Base-by-base conservation (phyloP, 2,797 vertebrate species). In the Enteromius afrohamiltoni region DNA sequence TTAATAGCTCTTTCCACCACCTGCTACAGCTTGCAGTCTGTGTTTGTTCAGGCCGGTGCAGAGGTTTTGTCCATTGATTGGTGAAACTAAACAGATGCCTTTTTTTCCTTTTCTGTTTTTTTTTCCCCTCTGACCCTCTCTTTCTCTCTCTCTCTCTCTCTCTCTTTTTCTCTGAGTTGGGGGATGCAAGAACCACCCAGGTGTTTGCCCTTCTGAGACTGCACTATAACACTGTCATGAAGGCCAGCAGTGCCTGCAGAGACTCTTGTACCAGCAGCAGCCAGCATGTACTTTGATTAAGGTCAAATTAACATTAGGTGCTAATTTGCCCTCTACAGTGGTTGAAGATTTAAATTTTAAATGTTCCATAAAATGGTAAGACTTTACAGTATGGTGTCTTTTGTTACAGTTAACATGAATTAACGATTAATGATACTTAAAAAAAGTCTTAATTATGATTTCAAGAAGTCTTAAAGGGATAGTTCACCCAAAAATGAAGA, bases 1-100 rank as follows among this genome's bases (percentile, higher is more conserved):
- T 92, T 89, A 92, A 92, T 93, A 93, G 93, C 93, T 92, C 91
- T 90, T 91, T 87, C 86, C 85, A 91, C 91, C 96, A 96, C 96
- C 96, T 97, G 96, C 93, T 92, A 87, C 88, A 88, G 88, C 93
- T 92, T 89, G 92, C 90, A 76, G 71, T 91, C 91, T 88, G 77
- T 96, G 93, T 97, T 97, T 96, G 91, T 94, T 96, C 94, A 95
- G 92, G 89, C 94, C 91, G 86, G 85, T 85, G 88, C 81, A 37
- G 73, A 83, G 26, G 89, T 91, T 92, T 89, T 91, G 92, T 90
- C 87, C 85, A 80, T 89, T 93, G 91, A 93, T 94, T 92, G 90
- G 90, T 89, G 90, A 92, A 87, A 64, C 0, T 0, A 88, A 91
- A 3, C 53, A 85, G 77, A 89, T 79, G 42, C 62, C 34, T 71